phyloP scores from a whole-genome alignment of 2,888 invertebrate species.

The Ischnus inquisitorius region DNA sequence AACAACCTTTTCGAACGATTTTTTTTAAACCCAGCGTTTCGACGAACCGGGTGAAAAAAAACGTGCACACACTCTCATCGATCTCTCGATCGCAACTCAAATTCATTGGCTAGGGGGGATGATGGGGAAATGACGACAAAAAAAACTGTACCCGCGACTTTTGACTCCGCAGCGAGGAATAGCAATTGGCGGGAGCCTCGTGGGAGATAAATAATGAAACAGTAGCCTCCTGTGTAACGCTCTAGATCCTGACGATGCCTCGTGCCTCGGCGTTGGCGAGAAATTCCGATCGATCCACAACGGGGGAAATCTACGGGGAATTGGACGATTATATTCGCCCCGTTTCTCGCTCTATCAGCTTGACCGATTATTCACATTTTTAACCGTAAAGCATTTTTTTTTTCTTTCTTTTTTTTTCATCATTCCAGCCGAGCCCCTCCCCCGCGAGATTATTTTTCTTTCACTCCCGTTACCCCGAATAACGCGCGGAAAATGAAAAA shows the following conservation, averaged over 20 bases:
- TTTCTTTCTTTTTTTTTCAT: too few species aligned
- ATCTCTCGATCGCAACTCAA: background rate
- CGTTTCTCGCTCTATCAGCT: too few species aligned
- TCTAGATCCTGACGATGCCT: background rate
- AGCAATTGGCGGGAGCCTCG: background rate
- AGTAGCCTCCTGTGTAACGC: conserved; percentile 16
- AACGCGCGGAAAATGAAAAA: background rate
- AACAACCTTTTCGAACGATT: conserved; percentile 1
- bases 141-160: conserved; percentile 8
- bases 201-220: conserved; percentile 41
- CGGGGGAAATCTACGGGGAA: background rate
- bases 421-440: too few species aligned
- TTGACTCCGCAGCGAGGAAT: background rate
- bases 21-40: background rate
- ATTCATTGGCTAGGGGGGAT: background rate
- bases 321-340: background rate
- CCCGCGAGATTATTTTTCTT: background rate
- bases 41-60: background rate
- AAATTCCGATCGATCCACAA: background rate
- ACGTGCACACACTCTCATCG: background rate
- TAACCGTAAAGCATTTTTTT: too few species aligned
- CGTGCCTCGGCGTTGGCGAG: background rate
- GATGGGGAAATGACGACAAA: background rate
- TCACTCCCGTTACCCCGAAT: background rate
- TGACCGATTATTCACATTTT: too few species aligned